Evolutionary conservation across 1,140 invertebrate species (phyloP).

Genomic region (Eupristina koningsbergeri): DNA sequence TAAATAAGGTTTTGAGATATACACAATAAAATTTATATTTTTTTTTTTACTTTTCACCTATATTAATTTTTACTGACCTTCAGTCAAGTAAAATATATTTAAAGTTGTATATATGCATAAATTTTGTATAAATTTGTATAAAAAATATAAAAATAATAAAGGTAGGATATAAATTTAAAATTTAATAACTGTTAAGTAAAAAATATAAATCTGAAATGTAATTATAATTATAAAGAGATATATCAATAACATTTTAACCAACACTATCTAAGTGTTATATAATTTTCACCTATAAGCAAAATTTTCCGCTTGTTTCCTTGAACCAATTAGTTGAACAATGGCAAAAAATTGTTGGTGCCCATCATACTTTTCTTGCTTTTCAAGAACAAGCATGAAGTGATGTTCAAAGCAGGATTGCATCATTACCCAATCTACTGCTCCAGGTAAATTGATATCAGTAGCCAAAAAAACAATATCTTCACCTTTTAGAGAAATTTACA

Average conservation of each 20-base stretch:
- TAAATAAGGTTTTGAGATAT: too few species aligned
- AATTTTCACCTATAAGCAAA: constrained; percentile 92
- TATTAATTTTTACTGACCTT: too few species aligned
- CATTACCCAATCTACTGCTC: constrained; percentile 99
- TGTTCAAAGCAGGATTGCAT: constrained; percentile 99
- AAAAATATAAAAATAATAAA: too few species aligned
- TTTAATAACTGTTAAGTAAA: too few species aligned
- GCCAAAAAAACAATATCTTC: constrained; percentile 99
- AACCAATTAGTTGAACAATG: constrained; percentile 98
- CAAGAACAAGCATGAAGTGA: constrained; percentile 99
- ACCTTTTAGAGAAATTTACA: constrained; percentile 67
- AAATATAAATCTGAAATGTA: too few species aligned
- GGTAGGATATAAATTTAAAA: too few species aligned
- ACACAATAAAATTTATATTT: too few species aligned
- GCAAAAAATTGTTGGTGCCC: constrained; percentile 99
- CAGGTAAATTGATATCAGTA: constrained; percentile 99
- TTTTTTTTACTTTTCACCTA: too few species aligned
- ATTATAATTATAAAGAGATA: too few species aligned
- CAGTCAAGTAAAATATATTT: too few species aligned
- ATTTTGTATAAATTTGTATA: too few species aligned
- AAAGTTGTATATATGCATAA: too few species aligned
- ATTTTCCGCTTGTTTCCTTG: constrained; percentile 98
- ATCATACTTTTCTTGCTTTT: constrained; percentile 99
- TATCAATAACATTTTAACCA: not conserved
- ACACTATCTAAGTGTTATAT: not conserved